Conservation (phyloP, 2,888 invertebrate genomes). For the Pterostichus niger region DNA sequence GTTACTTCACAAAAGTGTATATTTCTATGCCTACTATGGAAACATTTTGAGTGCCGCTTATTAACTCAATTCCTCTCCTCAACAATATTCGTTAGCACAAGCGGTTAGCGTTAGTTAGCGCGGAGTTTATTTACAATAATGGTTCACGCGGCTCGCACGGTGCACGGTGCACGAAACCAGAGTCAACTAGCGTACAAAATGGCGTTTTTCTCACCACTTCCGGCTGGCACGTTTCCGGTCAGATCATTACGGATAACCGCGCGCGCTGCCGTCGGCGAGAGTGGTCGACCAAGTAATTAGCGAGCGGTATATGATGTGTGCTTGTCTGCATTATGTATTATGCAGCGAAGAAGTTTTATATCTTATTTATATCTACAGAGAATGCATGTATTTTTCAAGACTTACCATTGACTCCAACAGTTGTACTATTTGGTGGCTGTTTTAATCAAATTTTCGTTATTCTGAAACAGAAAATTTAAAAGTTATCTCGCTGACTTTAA, state of each 20-base stretch:
- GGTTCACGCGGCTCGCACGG: conserved; percentile 75
- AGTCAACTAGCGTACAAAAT: conserved; percentile 78
- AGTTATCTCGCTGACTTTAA: no score
- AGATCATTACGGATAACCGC: conserved; percentile 77
- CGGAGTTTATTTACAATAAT: conserved; percentile 75
- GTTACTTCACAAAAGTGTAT: no score
- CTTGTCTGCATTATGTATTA: no score
- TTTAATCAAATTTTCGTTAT: no score
- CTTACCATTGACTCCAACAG: no score
- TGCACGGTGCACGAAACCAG: conserved; percentile 75
- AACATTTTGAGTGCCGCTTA: neutral
- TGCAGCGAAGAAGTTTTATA: no score
- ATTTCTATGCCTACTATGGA: no score
- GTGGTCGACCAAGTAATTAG: conserved; percentile 50
- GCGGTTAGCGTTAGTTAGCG: conserved; percentile 68
- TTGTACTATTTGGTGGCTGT: no score
- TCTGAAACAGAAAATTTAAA: no score
- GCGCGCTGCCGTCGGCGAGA: conserved; percentile 21
- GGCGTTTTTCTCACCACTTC: conserved; percentile 79
- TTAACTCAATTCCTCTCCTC: neutral
- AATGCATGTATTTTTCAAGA: no score
- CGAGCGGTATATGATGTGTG: neutral
- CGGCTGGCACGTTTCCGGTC: conserved; percentile 76
- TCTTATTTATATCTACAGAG: no score
- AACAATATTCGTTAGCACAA: neutral